A percentile compares a stretch with the other conserved stretches of the same genome.
Evolutionary conservation across 53 echinoderm and acorn worm genomes (phyloP).

Genomic region (Antedon mediterranea): DNA sequence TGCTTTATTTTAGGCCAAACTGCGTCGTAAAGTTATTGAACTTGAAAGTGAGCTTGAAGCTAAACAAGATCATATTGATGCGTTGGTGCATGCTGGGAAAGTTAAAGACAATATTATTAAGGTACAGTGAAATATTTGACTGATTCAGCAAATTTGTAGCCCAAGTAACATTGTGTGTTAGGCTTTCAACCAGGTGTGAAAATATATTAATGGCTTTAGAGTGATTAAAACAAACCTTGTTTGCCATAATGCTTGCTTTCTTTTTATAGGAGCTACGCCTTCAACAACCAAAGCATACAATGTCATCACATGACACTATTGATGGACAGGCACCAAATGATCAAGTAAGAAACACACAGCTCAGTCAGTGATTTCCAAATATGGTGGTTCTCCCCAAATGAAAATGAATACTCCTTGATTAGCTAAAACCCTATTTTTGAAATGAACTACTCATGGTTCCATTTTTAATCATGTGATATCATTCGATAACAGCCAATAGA

Average conservation of each 20-base stretch:
- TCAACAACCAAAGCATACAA: slow-evolving; percentile 14
- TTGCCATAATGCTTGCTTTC: neutral
- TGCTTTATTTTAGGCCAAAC: slow-evolving; percentile 29
- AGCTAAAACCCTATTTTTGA: too few species aligned
- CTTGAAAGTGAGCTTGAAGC: slow-evolving; percentile 55
- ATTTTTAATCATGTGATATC: too few species aligned
- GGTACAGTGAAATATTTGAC: slow-evolving; percentile 14
- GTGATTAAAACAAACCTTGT: too few species aligned
- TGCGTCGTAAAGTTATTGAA: slow-evolving; percentile 36
- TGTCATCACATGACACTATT: slow-evolving; percentile 11
- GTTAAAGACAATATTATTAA: slow-evolving; percentile 58
- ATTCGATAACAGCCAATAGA: too few species aligned
- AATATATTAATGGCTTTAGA: too few species aligned
- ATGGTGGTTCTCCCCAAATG: too few species aligned
- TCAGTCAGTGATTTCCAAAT: too few species aligned
- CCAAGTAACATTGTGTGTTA: too few species aligned
- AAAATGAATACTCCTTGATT: too few species aligned
- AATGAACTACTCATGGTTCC: too few species aligned
- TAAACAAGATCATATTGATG: slow-evolving; percentile 60
- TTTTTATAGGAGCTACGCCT: slow-evolving; percentile 23
- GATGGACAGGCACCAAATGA: slow-evolving; percentile 11
- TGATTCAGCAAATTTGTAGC: too few species aligned
- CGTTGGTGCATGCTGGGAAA: slow-evolving; percentile 41
- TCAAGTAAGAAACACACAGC: slow-evolving; percentile 19
- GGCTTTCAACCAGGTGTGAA: too few species aligned